phyloP scores from a whole-genome alignment of 2,113 vertebrate species.

The Hemibagrus wyckioides region DNA sequence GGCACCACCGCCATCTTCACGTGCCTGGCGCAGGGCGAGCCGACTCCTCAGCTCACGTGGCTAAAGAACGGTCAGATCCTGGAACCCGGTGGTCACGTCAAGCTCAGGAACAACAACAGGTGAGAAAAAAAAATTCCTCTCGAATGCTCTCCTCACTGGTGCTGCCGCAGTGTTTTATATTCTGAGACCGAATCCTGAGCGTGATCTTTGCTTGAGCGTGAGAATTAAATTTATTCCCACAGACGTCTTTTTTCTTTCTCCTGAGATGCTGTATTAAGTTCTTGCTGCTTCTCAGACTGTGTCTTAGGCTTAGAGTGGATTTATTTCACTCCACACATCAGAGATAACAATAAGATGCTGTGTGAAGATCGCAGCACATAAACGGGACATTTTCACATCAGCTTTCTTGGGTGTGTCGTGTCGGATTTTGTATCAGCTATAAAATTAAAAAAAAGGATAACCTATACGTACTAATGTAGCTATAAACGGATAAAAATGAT shows the following conservation, averaged over 20 bases:
- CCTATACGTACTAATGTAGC: too few relatives aligned
- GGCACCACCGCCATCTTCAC: conserved; percentile 96
- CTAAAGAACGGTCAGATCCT: conserved; percentile 94
- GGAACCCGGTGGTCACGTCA: conserved; percentile 87
- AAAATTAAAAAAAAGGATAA: too few relatives aligned
- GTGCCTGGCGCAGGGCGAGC: conserved; percentile 91
- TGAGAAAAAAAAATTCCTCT: conserved; percentile 47
- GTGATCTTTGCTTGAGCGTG: neutral
- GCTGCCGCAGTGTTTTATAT: neutral
- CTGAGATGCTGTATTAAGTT: neutral
- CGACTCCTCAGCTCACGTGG: conserved; percentile 92
- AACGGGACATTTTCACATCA: neutral
- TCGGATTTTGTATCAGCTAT: too few relatives aligned
- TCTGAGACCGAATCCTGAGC: neutral
- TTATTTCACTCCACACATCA: neutral
- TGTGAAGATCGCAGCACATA: neutral
- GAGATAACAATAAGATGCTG: conserved; percentile 1
- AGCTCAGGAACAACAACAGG: conserved; percentile 98
- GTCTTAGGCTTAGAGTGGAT: neutral
- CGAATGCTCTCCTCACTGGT: neutral
- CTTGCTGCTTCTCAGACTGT: neutral
- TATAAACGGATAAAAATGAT: too few relatives aligned
- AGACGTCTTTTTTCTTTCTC: neutral
- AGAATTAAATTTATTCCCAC: neutral
- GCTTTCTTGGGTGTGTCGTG: neutral